phyloP scores from a whole-genome alignment of 1,140 invertebrate species.

The Drosophila funebris region DNA sequence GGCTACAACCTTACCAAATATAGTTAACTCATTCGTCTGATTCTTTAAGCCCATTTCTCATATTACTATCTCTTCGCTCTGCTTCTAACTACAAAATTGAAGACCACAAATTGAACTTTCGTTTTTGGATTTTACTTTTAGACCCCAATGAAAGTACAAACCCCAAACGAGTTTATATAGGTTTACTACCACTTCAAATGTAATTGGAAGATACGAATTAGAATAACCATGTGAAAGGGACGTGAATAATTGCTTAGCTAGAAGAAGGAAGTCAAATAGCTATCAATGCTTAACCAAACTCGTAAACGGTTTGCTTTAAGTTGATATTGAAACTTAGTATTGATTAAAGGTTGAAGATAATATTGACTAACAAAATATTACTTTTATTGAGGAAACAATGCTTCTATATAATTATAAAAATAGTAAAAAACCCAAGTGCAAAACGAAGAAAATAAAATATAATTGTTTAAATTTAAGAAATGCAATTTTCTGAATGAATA shows the following conservation, averaged over 20 bases:
- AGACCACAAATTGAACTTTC: conserved; percentile 68
- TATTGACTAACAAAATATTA: conserved; percentile 1
- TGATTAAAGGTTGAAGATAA: neutral
- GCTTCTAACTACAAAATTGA: neutral
- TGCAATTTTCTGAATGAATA: too few species aligned
- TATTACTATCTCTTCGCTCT: neutral
- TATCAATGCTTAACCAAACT: conserved; percentile 5
- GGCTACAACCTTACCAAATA: too few species aligned
- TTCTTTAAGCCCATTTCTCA: conserved; percentile 39
- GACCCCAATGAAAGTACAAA: conserved; percentile 61
- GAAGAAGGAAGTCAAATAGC: conserved; percentile 24
- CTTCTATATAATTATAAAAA: neutral
- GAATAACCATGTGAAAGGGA: conserved; percentile 31
- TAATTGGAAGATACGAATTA: conserved; percentile 40
- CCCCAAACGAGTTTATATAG: conserved; percentile 31
- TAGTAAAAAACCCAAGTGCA: too few species aligned
- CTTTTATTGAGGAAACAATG: neutral
- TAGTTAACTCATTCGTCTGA: neutral
- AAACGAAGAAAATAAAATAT: neutral
- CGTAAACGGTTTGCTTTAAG: conserved; percentile 17
- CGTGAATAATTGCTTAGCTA: conserved; percentile 20
- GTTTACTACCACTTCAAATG: conserved; percentile 7
- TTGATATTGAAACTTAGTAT: neutral
- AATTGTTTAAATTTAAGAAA: too few species aligned
- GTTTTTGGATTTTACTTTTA: conserved; percentile 73